Conservation (phyloP, 2,888 invertebrate genomes). For the Agrotis clavis region DNA sequence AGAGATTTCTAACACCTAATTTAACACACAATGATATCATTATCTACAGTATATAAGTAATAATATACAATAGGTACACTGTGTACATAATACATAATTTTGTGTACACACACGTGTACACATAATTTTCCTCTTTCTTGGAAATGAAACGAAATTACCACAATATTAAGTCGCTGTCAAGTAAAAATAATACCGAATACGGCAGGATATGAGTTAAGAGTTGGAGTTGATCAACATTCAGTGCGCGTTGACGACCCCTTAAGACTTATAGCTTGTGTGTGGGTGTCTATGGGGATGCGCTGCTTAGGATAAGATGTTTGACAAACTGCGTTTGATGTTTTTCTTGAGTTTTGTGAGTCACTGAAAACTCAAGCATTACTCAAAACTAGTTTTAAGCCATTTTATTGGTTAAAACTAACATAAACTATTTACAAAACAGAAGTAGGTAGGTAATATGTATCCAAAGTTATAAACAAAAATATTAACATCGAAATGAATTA, state of each 20-base stretch:
- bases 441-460: too few species aligned
- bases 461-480: too few species aligned
- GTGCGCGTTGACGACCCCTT: constrained; percentile 72
- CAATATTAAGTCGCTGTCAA: constrained; percentile 62
- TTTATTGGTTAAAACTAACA: too few species aligned
- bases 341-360: not conserved
- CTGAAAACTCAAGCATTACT: too few species aligned
- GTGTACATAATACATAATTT: not conserved
- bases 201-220: constrained; percentile 81
- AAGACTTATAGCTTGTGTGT: constrained; percentile 51
- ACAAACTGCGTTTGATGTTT: not conserved
- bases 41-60: not conserved
- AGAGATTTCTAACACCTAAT: not conserved
- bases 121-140: constrained; percentile 22
- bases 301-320: constrained; percentile 10
- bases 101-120: constrained; percentile 7
- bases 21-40: not conserved
- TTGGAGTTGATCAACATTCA: constrained; percentile 75
- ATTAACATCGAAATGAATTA: constrained; percentile 48
- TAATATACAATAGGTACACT: too few species aligned
- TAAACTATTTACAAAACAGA: too few species aligned
- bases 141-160: constrained; percentile 57
- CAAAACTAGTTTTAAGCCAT: too few species aligned
- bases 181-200: constrained; percentile 72
- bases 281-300: constrained; percentile 19